Base-by-base conservation (phyloP, 2,888 invertebrate genomes). In the Mythimna pallens region DNA sequence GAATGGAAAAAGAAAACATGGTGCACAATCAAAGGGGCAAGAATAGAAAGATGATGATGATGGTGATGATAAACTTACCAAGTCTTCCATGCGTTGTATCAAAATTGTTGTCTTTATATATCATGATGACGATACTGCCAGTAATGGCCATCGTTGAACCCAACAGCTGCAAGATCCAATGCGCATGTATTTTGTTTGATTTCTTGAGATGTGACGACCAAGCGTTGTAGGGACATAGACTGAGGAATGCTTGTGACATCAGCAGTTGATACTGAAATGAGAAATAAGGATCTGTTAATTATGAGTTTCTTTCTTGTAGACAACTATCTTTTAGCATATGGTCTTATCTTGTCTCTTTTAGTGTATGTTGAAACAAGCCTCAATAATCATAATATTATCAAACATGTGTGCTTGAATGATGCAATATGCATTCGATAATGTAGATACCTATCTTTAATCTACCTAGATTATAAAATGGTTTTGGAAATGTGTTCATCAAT, bases 241-340 rank as follows among this genome's bases (percentile, higher is more conserved):
- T 87, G 7, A 93, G 83, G 25, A 93, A 88, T 3, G 90, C 89
- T 75, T 92, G 86, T 0, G 92, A 88, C 93, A 92, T 93, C 70
- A 93, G 81, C 14, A 93, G 75, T n/a, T 91, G 90, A 63, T 92
- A 93, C 93, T 93, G 86, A 5, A 89, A 86, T 59, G 34, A 74
- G 55, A 67, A 69, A 68, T 14, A 64, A 10, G 8, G 0, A 25
- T 58, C 34, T 25, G 40, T 81, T 12, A 9, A 34, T 1, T 25
- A 69, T 3, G 25, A 40, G 36, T 36, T 58, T 17, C 1, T 34
- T 25, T 55, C 25, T 30, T 57, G 20, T 8, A 30, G 9, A 20
- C 30, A 17, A 14, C 30, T 14, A 14, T 20, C 1, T 54, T n/a
- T 55, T 0, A 54, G 2, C 12, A 25, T 5, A 57, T 17, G 17